Base-by-base conservation (phyloP, 1,140 invertebrate genomes). In the Drosophila nannoptera region DNA sequence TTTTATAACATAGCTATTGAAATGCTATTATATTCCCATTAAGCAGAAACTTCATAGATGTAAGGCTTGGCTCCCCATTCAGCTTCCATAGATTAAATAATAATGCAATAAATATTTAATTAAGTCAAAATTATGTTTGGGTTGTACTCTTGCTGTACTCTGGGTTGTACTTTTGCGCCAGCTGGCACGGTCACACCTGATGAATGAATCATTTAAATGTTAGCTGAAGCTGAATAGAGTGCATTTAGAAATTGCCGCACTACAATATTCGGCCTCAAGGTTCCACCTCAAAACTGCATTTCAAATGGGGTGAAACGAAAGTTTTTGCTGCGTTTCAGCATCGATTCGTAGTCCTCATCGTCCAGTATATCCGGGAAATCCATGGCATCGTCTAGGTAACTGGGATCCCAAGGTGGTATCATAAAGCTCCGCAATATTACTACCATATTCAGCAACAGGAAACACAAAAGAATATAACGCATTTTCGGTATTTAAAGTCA, bases 171-270 rank as follows among this genome's bases (percentile, higher is more conserved):
- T 11, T n/a, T 33, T 14, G 48, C 35, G 45, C 43, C 12, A 45
- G 43, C 52, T 66, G 36, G 59, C 43, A 14, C 36, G 72, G 75
- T 76, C 80, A 80, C 73, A 83, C 65, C 55, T 70, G 78, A 73
- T 76, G 63, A 73, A 75, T 84, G 80, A 75, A 84, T 83, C 67
- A 83, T 84, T 62, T 73, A 61, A 78, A 62, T 70, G 58, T 66
- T 76, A 84, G 62, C 40, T 22, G 22, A 22, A 84, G 69, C 61
- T 60, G 45, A 74, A 72, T 64, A 69, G 45, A 82, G 69, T 78
- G 64, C 61, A 83, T 66, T 75, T 63, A 73, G 68, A 81, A 61
- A 55, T 43, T 54, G 46, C 46, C 12, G n/a, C 16, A 49, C 49
- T 64, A 36, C 48, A 67, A 74, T 42, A 59, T 74, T 65, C 46